A percentile compares a stretch with the other conserved stretches of the same genome.
phyloP scores from a whole-genome alignment of 2,113 vertebrate species.

The Leucosticte australis region DNA sequence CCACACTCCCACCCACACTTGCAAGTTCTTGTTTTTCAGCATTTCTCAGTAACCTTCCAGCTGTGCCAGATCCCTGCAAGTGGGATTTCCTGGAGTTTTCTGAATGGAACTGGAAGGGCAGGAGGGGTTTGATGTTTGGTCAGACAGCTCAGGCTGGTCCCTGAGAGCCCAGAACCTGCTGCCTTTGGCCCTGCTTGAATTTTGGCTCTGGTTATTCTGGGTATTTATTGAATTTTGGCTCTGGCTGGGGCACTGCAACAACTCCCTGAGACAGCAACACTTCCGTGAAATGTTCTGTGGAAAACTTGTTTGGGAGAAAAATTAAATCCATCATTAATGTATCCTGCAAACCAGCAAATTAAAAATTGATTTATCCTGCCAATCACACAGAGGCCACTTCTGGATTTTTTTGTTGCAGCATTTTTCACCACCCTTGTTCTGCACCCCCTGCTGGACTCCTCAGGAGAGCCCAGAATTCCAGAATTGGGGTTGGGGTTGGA shows the following conservation, averaged over 20 bases:
- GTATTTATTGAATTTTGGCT: background rate
- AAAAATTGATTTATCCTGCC: background rate
- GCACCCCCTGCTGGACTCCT: background rate
- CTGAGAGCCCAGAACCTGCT: background rate
- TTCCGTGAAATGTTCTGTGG: fast-evolving
- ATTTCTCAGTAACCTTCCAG: background rate
- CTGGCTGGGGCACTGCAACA: background rate
- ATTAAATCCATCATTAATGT: background rate
- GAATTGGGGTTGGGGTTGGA: background rate
- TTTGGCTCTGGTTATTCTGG: background rate
- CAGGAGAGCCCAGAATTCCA: background rate
- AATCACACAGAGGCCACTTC: too few species aligned
- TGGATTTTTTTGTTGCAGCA: background rate
- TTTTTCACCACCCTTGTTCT: background rate
- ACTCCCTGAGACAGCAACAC: background rate
- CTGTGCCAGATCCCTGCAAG: background rate
- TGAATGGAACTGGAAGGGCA: background rate
- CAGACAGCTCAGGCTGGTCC: background rate
- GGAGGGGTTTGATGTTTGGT: background rate
- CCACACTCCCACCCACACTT: background rate
- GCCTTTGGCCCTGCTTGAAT: background rate
- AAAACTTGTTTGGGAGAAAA: background rate
- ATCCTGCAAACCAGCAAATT: background rate
- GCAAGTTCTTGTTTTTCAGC: background rate
- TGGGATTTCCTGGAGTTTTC: background rate